Evolutionary conservation across 2,113 vertebrate species (phyloP), one percentile per base, ranked within the genome.

Genomic region (Coptodon bakossiorum): DNA sequence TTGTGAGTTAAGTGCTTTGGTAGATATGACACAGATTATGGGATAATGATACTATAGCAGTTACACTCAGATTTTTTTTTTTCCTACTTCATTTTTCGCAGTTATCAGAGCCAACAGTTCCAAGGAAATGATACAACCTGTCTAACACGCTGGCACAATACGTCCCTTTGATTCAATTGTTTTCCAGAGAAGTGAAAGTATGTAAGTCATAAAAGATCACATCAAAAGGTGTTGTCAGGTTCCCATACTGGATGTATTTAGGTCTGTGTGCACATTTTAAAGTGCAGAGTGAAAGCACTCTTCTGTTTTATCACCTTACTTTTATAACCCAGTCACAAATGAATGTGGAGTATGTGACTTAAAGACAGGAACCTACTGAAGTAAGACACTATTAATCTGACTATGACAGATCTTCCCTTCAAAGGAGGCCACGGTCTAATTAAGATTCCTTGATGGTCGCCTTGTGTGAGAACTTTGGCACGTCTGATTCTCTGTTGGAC

Each of bases 381-480:
- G 45, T 24, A 22, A 34, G 5, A 89, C 78, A 63, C 5, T 52
- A 27, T 85, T 50, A 16, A 59, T 38, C 10, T 78, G 84, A 88
- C 84, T 83, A 81, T 81, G 91, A 94, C 86, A 91, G 94, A 94
- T 92, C 88, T 91, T 43, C 40, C 66, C 92, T 95, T 96, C 94
- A 96, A 96, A 96, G 91, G 36, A 83, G 86, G 9, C 40, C 16
- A 2, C 7, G 29, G 78, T 94, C 91, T 40, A 94, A 92, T 95
- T 86, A 90, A 86, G 85, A 87, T 86, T 94, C 80, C 88, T 94
- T 87, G 89, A 94, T 66, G 88, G 88, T 78, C 7, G 7, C 86
- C 56, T 45, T 50, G 85, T 88, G 95, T 96, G 95, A 96, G 95
- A 96, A 94, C 90, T 93, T 88, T 91, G 86, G 85, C 95, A 91